phyloP scores from a whole-genome alignment of 2,797 vertebrate species.

The Epinephelus awoara region DNA sequence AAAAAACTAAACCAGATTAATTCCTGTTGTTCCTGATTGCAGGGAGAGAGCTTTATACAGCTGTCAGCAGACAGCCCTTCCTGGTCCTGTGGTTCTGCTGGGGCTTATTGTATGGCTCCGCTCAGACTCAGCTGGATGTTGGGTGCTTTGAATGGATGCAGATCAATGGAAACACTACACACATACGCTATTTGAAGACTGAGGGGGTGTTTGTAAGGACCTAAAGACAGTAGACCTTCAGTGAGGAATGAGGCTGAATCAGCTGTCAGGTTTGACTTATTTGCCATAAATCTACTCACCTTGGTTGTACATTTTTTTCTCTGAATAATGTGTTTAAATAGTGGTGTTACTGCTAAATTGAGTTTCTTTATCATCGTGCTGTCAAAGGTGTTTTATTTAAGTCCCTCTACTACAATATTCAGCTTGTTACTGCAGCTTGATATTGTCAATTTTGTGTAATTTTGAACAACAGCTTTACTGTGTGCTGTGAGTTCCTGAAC shows the following conservation, averaged over 20 bases:
- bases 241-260: conserved; percentile 41
- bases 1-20: conserved; percentile 24
- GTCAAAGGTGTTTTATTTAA: not conserved
- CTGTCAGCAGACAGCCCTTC: conserved; percentile 26
- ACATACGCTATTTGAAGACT: conserved; percentile 58
- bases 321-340: not conserved
- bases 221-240: conserved; percentile 57
- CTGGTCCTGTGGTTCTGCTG: conserved; percentile 23
- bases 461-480: not conserved
- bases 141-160: conserved; percentile 56
- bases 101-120: conserved; percentile 23
- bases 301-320: not conserved
- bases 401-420: not conserved
- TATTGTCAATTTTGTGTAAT: not conserved
- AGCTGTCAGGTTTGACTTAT: conserved; percentile 47
- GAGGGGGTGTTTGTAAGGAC: conserved; percentile 60
- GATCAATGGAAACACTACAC: conserved; percentile 64
- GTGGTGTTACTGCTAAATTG: not conserved
- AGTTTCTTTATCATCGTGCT: not conserved
- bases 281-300: conserved; percentile 1
- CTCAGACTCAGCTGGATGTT: conserved; percentile 51
- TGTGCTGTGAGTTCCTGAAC: not conserved
- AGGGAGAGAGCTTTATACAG: conserved; percentile 49
- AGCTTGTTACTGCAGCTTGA: not conserved
- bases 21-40: conserved; percentile 47